These are phyloP conservation scores for Bombylius discolor DNA, from an alignment of 2,888 invertebrate genomes.

Conservation along the genomic window DNA sequence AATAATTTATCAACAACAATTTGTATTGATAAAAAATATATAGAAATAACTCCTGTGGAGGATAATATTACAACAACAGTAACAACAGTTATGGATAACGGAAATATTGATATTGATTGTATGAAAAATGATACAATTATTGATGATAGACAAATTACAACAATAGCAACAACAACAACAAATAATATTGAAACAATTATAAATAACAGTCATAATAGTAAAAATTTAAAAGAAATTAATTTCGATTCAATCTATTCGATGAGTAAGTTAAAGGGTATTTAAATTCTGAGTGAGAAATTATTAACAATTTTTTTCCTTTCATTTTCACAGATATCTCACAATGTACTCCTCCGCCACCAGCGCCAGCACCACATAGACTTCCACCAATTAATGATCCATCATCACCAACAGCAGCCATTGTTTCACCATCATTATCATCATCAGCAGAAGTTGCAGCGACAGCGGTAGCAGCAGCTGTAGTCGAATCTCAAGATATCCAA, in stretches of 20 bases:
- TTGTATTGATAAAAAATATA: constrained; percentile 21
- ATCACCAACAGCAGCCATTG: constrained; percentile 55
- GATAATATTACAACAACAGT: not conserved
- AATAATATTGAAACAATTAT: constrained; percentile 7
- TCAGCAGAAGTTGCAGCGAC: constrained; percentile 6
- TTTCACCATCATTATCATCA: constrained; percentile 46
- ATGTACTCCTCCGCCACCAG: constrained; percentile 53
- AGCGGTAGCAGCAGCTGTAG: constrained; percentile 45
- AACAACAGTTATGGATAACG: not conserved
- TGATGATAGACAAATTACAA: not conserved
- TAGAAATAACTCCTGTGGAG: constrained; percentile 12
- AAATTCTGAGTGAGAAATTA: not conserved
- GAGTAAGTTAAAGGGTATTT: constrained; percentile 15
- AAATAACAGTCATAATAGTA: constrained; percentile 9
- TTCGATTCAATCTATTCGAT: constrained; percentile 29
- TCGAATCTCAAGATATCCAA: constrained; percentile 42
- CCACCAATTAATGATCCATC: constrained; percentile 19
- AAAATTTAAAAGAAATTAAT: constrained; percentile 13
- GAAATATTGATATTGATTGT: not conserved
- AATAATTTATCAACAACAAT: constrained; percentile 44
- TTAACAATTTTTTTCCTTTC: not conserved
- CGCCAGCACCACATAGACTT: constrained; percentile 51
- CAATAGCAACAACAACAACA: not conserved
- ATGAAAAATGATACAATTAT: not conserved
- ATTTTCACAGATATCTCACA: constrained; percentile 16